Conservation (phyloP, 2,797 vertebrate species). For the Adrianichthys oophorus region DNA sequence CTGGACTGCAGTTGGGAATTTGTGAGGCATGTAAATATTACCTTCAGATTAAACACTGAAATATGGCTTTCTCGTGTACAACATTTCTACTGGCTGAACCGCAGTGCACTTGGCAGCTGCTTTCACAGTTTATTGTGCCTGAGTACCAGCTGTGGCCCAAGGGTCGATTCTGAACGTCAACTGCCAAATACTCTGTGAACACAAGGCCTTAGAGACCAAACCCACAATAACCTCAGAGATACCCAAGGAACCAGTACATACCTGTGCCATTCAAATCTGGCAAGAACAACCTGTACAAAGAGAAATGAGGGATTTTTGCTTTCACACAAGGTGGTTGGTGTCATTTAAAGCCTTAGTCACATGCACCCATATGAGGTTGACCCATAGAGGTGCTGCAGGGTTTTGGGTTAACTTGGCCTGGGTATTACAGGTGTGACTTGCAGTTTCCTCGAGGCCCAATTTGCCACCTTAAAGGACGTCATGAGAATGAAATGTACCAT, state of each 20-base stretch:
- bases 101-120: slow-evolving; percentile 51
- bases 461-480: no score
- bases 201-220: slow-evolving; percentile 45
- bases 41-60: no score
- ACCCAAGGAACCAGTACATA: slow-evolving; percentile 11
- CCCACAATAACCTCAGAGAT: slow-evolving; percentile 12
- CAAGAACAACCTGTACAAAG: slow-evolving; percentile 4
- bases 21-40: slow-evolving; percentile 1
- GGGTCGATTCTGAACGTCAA: slow-evolving; percentile 40
- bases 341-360: no score
- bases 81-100: neutral
- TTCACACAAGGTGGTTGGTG: no score
- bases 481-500: no score
- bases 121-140: slow-evolving; percentile 31
- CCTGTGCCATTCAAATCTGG: neutral
- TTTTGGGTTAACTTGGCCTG: no score
- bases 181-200: slow-evolving; percentile 28
- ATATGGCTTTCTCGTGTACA: no score
- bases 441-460: no score
- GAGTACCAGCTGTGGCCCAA: slow-evolving; percentile 61
- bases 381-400: no score
- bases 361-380: no score
- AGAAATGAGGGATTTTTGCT: neutral
- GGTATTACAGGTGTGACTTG: no score
- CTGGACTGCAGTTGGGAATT: neutral